Evolutionary conservation across 2,113 vertebrate species (phyloP).

Genomic region (Tachysurus fulvidraco): DNA sequence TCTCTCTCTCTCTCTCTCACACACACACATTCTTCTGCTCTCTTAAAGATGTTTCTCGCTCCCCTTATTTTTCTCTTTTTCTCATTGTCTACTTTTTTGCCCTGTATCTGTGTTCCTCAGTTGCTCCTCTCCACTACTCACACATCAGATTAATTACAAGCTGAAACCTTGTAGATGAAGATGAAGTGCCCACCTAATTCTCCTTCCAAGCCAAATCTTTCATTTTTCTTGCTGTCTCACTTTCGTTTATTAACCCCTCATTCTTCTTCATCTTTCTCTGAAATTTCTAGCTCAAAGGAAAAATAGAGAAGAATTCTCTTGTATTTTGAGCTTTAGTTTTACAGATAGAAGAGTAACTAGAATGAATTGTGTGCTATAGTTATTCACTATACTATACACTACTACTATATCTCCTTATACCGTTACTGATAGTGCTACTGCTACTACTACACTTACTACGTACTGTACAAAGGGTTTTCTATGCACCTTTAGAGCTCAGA

Average conservation of each 20-base stretch:
- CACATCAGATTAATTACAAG: conserved; percentile 46
- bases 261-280: conserved; percentile 15
- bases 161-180: conserved; percentile 24
- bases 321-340: background rate
- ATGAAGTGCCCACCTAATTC: background rate
- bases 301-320: background rate
- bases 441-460: background rate
- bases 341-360: background rate
- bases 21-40: background rate
- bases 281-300: background rate
- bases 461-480: no score
- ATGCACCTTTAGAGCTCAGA: no score
- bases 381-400: background rate
- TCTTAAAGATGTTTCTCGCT: background rate
- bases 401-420: background rate
- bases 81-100: background rate
- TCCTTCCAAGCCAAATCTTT: background rate
- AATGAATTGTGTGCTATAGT: background rate
- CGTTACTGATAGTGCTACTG: background rate
- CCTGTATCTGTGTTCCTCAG: conserved; percentile 1
- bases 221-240: background rate
- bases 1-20: no score
- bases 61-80: background rate
- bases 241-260: conserved; percentile 22
- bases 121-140: conserved; percentile 22